Base-by-base conservation (phyloP, 2,888 invertebrate genomes). In the Callinectes sapidus region DNA sequence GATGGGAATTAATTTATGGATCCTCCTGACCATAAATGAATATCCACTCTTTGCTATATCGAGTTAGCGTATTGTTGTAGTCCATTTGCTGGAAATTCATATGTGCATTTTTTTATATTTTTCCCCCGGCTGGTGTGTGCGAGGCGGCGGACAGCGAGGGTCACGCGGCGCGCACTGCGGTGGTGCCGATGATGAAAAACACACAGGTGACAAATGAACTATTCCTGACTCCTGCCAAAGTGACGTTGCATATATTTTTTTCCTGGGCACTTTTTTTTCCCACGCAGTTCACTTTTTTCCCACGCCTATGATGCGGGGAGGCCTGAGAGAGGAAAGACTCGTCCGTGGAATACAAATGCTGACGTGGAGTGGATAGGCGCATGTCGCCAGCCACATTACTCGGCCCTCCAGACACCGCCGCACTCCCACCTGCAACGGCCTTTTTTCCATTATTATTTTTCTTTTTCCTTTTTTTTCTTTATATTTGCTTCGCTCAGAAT, bases 21-120 rank as follows among this genome's bases (percentile, higher is more conserved):
- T 71, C n/a, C 28, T 71, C 71, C 71, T 71, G 71, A 71, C 71
- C 71, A 71, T 71, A 71, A 71, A 71, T 71, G 71, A 71, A 71
- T 71, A 71, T 71, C 28, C 71, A 10, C 71, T 71, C 28, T 71
- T 71, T n/a, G 13, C 71, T 71, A 71, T 71, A 71, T 71, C 71
- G 71, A 71, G 71, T 71, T 71, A 71, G 71, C 28, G 28, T 71
- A 71, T 71, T 71, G 71, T 71, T 71, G 71, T 71, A 71, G 71
- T 71, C 71, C n/a, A 71, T 71, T 71, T n/a, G 28, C 10, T 28
- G 71, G 71, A 13, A 28, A 71, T 71, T 71, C 71, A 71, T 71
- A 28, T n/a, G 28, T 71, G 71, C 28, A 71, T 71, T 71, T 71
- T 71, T 71, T 28, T 71, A 8, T 10, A 2, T 23, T 71, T 61